phyloP scores from a whole-genome alignment of 2,113 vertebrate species.

The Astur gentilis region DNA sequence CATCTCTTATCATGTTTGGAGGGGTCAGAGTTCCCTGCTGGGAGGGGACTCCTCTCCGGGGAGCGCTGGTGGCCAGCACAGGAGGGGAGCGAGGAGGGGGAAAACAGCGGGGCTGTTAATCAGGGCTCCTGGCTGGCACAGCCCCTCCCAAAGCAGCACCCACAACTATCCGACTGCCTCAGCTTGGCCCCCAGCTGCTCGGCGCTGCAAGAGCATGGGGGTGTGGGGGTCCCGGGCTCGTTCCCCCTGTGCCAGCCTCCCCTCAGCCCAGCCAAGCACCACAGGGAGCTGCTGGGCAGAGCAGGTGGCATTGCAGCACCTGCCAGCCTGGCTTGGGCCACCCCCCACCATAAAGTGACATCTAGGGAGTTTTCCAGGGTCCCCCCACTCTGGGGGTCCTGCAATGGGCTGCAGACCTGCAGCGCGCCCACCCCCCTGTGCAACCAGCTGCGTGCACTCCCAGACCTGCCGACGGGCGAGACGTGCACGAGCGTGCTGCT shows the following conservation, averaged over 20 bases:
- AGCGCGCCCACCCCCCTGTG: accelerated
- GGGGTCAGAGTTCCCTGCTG: background rate
- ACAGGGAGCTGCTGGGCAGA: background rate
- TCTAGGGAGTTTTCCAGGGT: background rate
- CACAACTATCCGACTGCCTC: background rate
- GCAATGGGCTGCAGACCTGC: accelerated
- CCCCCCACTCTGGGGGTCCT: accelerated
- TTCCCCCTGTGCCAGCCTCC: background rate
- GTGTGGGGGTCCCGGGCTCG: background rate
- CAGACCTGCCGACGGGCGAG: accelerated
- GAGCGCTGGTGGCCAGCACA: background rate
- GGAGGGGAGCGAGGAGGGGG: background rate
- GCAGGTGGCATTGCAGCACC: background rate
- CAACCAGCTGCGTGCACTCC: accelerated
- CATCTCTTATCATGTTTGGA: background rate
- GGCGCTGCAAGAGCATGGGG: accelerated
- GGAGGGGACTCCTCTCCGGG: background rate
- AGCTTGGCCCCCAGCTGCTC: accelerated
- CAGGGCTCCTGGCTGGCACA: background rate
- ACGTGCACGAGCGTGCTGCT: accelerated
- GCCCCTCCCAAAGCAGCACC: background rate
- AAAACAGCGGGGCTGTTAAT: background rate
- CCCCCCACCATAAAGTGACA: background rate
- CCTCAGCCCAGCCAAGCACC: accelerated
- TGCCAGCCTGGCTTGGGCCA: background rate